Evolutionary conservation across 2,888 invertebrate species (phyloP), one percentile per base, ranked within the genome.

Genomic region (Monopis laevigella): DNA sequence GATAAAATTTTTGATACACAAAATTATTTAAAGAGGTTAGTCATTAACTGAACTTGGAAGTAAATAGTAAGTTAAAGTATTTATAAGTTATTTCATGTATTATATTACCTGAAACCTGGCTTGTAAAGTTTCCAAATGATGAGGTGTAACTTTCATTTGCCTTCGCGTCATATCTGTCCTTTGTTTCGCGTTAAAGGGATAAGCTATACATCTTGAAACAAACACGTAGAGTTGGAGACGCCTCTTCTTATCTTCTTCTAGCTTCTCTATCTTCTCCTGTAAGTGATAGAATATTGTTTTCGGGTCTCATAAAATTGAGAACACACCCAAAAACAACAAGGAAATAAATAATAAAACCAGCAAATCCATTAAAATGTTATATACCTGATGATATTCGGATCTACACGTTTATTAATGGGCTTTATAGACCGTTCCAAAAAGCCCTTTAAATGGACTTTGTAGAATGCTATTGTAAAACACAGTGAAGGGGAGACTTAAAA

Each of bases 151-250:
- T 84, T 99, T 99, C 42, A 93, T 90, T 66, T 97, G 96, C 47
- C 98, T 83, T 58, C 93, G 85, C 2, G 96, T 96, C 96, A 98
- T 96, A 68, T 99, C 99, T 5, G 96, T 97, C 1, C 97, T 96
- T 66, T 98, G 98, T 75, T 99, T 99, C 8, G 98, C 97, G 78
- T 98, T 99, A 83, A 99, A 99, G 5, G 98, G 98, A 81, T 99
- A 98, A 5, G 99, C 96, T 60, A 98, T 89, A 75, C 98, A 97
- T 64, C 98, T 86, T 50, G 98, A 96, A 50, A 99, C 94, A 71
- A 99, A 99, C 50, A 99, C 98, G 77, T 99, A 99, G 28, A 99
- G 82, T 67, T 99, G 99, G 44, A 99, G 88, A 46, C 95, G 88
- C 46, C 90, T 87, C 67, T 98, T 98, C 48, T 97, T 87, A 58